These are phyloP conservation scores for Drosophila yooni DNA, from an alignment of 2,888 invertebrate species.

Conservation along the genomic window DNA sequence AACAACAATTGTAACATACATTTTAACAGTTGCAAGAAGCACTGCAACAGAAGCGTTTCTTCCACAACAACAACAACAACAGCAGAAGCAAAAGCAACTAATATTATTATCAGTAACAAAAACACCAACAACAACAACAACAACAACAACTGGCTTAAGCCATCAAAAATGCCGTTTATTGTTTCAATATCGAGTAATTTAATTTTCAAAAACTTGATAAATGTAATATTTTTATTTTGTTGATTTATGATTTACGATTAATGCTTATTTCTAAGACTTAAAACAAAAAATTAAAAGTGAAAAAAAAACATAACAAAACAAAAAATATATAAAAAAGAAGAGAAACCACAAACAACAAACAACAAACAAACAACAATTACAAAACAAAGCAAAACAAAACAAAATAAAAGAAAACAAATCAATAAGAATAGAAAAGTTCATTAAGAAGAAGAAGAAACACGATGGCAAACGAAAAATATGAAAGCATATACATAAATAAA, in stretches of 20 bases:
- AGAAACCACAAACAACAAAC: conserved; percentile 29
- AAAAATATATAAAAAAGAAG: conserved; percentile 20
- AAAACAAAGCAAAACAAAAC: conserved; percentile 15
- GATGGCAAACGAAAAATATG: conserved; percentile 39
- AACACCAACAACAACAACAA: conserved; percentile 19
- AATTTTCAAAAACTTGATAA: conserved; percentile 66
- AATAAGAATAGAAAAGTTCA: conserved; percentile 38
- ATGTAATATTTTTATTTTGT: conserved; percentile 74
- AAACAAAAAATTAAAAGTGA: conserved; percentile 35
- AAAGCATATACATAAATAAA: conserved; percentile 40
- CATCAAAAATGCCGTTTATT: conserved; percentile 50
- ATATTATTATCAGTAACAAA: conserved; percentile 2
- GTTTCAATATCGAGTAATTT: conserved; percentile 68
- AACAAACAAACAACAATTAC: conserved; percentile 32
- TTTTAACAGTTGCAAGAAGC: conserved; percentile 36
- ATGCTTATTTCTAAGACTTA: conserved; percentile 65
- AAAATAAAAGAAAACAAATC: conserved; percentile 16
- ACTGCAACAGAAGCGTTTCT: conserved; percentile 5
- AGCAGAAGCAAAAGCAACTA: conserved; percentile 33
- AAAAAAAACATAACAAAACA: conserved; percentile 21
- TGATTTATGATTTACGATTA: conserved; percentile 75
- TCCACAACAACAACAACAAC: conserved; percentile 6
- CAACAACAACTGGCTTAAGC: conserved; percentile 19
- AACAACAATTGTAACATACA: conserved; percentile 40
- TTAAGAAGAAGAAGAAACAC: conserved; percentile 30